These are phyloP conservation scores for Hypolimnas misippus DNA, from an alignment of 2,888 invertebrate species.

Conservation along the genomic window DNA sequence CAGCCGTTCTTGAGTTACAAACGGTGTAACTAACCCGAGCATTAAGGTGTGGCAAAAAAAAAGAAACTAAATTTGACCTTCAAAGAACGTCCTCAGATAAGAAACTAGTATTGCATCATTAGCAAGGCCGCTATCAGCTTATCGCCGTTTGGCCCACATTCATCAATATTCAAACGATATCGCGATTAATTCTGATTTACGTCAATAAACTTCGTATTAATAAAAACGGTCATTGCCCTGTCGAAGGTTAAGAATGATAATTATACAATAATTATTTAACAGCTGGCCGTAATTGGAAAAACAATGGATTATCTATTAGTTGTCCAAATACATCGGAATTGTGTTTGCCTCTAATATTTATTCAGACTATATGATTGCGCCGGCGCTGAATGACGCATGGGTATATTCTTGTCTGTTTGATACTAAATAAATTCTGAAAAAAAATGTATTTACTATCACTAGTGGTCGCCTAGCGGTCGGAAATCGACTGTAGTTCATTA, in stretches of 20 bases:
- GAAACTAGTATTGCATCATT: background rate
- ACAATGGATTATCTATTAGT: conserved; percentile 30
- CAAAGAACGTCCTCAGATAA: background rate
- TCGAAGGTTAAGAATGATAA: conserved; percentile 26
- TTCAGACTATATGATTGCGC: too few relatives aligned
- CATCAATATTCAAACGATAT: conserved; percentile 3
- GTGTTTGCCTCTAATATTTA: conserved; percentile 26
- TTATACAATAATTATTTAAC: conserved; percentile 32
- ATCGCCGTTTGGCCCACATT: background rate
- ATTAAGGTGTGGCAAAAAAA: too few relatives aligned
- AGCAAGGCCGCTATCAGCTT: background rate
- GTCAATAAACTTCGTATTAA: conserved; percentile 9
- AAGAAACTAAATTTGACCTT: too few relatives aligned
- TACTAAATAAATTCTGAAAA: too few relatives aligned
- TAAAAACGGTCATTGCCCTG: conserved; percentile 22
- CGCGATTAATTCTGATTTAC: conserved; percentile 1
- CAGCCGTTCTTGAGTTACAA: too few relatives aligned
- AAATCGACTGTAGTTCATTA: too few relatives aligned
- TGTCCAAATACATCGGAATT: conserved; percentile 25
- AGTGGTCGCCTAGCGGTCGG: too few relatives aligned
- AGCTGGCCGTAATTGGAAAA: conserved; percentile 25
- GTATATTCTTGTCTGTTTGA: too few relatives aligned
- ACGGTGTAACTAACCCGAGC: too few relatives aligned
- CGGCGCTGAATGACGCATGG: too few relatives aligned
- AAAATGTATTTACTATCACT: too few relatives aligned